Evolutionary conservation across 2,797 vertebrate genomes (phyloP).

Genomic region (Champsocephalus gunnari): DNA sequence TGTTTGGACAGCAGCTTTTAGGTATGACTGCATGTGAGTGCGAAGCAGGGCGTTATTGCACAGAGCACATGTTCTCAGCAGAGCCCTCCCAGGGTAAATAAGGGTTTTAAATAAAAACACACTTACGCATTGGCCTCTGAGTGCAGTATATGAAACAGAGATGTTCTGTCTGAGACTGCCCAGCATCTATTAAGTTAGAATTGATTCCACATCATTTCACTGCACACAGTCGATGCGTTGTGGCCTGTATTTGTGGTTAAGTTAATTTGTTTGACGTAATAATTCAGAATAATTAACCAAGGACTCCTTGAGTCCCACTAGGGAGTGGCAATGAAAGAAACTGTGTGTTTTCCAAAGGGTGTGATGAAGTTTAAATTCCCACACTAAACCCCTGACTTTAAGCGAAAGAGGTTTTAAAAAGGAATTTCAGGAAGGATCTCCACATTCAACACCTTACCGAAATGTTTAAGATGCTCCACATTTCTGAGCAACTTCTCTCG

Average conservation of each 20-base stretch:
- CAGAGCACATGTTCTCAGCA: slow-evolving; percentile 45
- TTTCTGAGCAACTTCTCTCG: slow-evolving; percentile 30
- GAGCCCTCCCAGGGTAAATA: slow-evolving; percentile 52
- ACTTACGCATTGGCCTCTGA: slow-evolving; percentile 40
- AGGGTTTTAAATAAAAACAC: slow-evolving; percentile 40
- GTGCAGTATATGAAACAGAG: slow-evolving; percentile 32
- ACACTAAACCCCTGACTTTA: slow-evolving; percentile 52
- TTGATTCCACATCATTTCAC: slow-evolving; percentile 46
- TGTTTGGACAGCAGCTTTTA: slow-evolving; percentile 38
- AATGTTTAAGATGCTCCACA: slow-evolving; percentile 61
- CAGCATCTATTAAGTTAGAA: slow-evolving; percentile 48
- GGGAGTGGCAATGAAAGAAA: slow-evolving; percentile 4
- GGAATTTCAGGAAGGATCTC: slow-evolving; percentile 74
- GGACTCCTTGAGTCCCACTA: slow-evolving; percentile 1
- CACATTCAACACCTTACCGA: slow-evolving; percentile 78
- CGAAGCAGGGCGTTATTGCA: slow-evolving; percentile 48
- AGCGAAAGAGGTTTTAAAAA: slow-evolving; percentile 53
- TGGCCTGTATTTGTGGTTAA: slow-evolving; percentile 11
- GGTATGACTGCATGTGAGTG: slow-evolving; percentile 41
- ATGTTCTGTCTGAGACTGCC: slow-evolving; percentile 38
- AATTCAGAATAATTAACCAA: slow-evolving; percentile 36
- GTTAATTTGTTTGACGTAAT: slow-evolving; percentile 13
- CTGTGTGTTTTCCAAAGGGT: slow-evolving; percentile 16
- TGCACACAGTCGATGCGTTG: slow-evolving; percentile 2
- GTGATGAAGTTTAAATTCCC: slow-evolving; percentile 48